Evolutionary conservation across 2,888 invertebrate species (phyloP).

Genomic region (Parelbella ahira): DNA sequence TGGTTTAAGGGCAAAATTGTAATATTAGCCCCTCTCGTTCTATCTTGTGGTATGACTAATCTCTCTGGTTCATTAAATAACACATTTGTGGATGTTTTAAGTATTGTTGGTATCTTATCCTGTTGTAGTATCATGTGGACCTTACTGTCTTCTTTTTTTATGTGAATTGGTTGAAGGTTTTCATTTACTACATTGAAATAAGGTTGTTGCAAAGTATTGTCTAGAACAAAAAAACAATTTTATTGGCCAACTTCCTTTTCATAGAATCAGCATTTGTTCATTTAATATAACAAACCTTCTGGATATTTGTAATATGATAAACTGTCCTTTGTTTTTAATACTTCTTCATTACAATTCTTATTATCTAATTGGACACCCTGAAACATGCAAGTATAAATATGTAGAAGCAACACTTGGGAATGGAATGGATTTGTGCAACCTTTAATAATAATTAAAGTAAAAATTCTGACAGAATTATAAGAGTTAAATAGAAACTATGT

Average conservation of each 20-base stretch:
- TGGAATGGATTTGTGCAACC: too few species aligned
- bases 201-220: slow-evolving; percentile 47
- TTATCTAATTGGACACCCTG: slow-evolving; percentile 30
- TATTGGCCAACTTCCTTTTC: too few species aligned
- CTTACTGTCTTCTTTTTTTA: slow-evolving; percentile 41
- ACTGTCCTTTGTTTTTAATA: slow-evolving; percentile 7
- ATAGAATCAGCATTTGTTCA: too few species aligned
- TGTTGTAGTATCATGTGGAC: slow-evolving; percentile 49
- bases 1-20: slow-evolving; percentile 50
- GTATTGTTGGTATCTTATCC: slow-evolving; percentile 51
- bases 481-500: too few species aligned
- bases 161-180: slow-evolving; percentile 38
- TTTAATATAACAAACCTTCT: slow-evolving; percentile 19
- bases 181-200: slow-evolving; percentile 72
- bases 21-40: slow-evolving; percentile 52
- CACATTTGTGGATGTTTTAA: slow-evolving; percentile 43
- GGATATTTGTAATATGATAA: slow-evolving; percentile 3
- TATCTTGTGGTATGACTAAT: slow-evolving; percentile 47
- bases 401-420: too few species aligned
- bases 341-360: slow-evolving; percentile 22
- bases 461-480: too few species aligned
- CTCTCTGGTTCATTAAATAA: slow-evolving; percentile 36
- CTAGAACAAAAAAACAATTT: slow-evolving; percentile 36
- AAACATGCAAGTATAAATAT: too few species aligned
- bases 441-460: too few species aligned